Evolutionary conservation across 2,797 vertebrate species (phyloP).

Genomic region (Anomalospiza imberbis): DNA sequence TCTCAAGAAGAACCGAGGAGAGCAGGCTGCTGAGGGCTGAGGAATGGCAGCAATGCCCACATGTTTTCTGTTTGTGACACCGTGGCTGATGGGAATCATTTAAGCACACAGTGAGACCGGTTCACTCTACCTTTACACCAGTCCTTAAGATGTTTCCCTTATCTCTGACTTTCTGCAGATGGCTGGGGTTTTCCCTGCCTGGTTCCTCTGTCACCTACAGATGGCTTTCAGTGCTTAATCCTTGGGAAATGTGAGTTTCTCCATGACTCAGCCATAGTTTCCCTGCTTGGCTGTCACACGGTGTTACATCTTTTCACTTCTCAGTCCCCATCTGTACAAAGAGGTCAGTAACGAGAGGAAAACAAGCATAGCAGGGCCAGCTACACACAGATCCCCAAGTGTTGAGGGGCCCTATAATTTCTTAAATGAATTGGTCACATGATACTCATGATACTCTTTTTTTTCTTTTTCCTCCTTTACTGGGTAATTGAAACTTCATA

Average conservation of each 20-base stretch:
- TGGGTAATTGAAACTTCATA: constrained; percentile 30
- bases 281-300: neutral
- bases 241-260: neutral
- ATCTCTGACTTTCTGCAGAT: neutral
- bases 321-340: neutral
- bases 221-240: neutral
- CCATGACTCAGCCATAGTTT: neutral
- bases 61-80: constrained; percentile 24
- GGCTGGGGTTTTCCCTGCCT: neutral
- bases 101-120: fast-evolving
- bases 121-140: neutral
- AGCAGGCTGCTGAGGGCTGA: neutral
- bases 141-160: constrained; percentile 11
- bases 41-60: constrained; percentile 40
- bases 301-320: neutral
- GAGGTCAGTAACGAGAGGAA: neutral
- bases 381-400: neutral
- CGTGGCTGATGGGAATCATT: neutral
- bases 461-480: neutral
- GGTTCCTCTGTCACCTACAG: neutral
- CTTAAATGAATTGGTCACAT: constrained; percentile 16
- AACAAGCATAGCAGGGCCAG: neutral
- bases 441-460: neutral
- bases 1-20: fast-evolving
- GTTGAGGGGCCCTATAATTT: constrained; percentile 17